These are phyloP conservation scores for Dasypolia templi DNA, from an alignment of 2,888 invertebrate species.

Conservation along the genomic window DNA sequence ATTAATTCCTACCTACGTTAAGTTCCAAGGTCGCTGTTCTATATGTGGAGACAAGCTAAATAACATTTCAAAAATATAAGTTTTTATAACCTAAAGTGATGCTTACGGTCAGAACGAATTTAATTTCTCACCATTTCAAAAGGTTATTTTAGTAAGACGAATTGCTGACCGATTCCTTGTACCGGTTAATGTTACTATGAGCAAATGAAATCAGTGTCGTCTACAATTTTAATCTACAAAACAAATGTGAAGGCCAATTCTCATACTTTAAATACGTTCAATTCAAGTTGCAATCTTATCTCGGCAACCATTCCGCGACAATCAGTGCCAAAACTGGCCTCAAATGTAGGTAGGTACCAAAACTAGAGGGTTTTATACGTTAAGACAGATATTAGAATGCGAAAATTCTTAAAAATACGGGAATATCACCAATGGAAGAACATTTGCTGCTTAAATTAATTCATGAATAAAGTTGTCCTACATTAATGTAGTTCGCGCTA, in stretches of 20 bases:
- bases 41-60: not conserved
- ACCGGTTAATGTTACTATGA: not conserved
- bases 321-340: not conserved
- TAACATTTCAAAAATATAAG: too few species aligned
- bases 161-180: not conserved
- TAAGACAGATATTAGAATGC: not conserved
- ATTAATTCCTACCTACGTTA: too few species aligned
- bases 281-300: not conserved
- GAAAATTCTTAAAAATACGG: not conserved
- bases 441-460: conserved; percentile 5
- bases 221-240: not conserved
- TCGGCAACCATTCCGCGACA: too few species aligned
- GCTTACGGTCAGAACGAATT: not conserved
- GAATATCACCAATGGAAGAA: not conserved
- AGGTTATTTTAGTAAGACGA: not conserved
- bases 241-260: too few species aligned
- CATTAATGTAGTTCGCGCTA: conserved; percentile 25
- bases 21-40: not conserved
- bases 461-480: conserved; percentile 35
- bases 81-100: not conserved
- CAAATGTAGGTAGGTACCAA: not conserved
- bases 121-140: not conserved
- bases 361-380: not conserved
- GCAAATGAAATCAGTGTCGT: not conserved
- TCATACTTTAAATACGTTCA: not conserved